Evolutionary conservation across 2,888 invertebrate genomes (phyloP).

Genomic region (Apotomis betuletana): DNA sequence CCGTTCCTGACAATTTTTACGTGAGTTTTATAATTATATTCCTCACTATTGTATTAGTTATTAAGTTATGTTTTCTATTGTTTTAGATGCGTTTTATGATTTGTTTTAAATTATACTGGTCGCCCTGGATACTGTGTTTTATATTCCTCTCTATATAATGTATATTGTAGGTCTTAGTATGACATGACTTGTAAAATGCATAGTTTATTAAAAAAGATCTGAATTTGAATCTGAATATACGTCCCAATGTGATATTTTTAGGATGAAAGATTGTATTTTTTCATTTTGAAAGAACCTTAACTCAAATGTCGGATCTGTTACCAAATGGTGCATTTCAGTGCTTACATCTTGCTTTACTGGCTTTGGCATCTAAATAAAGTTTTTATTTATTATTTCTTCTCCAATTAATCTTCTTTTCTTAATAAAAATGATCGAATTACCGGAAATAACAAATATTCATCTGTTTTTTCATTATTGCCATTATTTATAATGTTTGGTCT

Average conservation of each 20-base stretch:
- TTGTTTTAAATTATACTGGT: too few relatives aligned
- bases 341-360: not conserved
- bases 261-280: not conserved
- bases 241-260: not conserved
- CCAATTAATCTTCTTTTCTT: not conserved
- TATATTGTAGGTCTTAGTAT: too few relatives aligned
- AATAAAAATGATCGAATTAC: conserved; percentile 13
- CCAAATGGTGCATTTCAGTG: not conserved
- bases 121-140: not conserved
- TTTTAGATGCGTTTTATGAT: too few relatives aligned
- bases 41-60: too few relatives aligned
- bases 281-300: conserved; percentile 5
- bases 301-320: too few relatives aligned
- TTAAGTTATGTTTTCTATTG: too few relatives aligned
- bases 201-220: too few relatives aligned
- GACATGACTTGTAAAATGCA: too few relatives aligned
- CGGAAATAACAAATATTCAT: not conserved
- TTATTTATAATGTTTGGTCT: not conserved
- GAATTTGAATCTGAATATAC: too few relatives aligned
- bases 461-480: not conserved
- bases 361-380: not conserved
- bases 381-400: not conserved
- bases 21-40: too few relatives aligned
- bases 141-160: not conserved
- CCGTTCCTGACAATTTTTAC: too few relatives aligned